Evolutionary conservation across 2,113 vertebrate genomes (phyloP).

Genomic region (Puntigrus tetrazona): DNA sequence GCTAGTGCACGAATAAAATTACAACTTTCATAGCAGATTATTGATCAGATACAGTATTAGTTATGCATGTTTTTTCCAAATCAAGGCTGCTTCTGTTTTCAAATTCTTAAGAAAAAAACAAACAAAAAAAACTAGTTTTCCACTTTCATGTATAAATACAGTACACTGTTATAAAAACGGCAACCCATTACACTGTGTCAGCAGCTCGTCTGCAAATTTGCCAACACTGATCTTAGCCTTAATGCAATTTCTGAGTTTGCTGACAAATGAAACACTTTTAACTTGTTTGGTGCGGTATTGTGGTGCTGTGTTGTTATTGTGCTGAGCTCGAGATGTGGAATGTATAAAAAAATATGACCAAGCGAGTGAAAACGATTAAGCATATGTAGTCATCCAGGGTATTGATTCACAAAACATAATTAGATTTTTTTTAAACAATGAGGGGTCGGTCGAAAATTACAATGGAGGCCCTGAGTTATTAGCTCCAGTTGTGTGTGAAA

Average conservation of each 20-base stretch:
- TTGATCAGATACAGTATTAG: neutral
- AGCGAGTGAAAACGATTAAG: neutral
- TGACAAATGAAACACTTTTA: neutral
- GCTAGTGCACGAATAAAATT: too few species aligned
- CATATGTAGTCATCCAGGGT: neutral
- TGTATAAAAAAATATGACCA: neutral
- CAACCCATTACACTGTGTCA: neutral
- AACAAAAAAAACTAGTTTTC: neutral
- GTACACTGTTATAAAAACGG: neutral
- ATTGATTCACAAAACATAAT: neutral
- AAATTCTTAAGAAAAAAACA: too few species aligned
- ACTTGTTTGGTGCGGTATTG: neutral
- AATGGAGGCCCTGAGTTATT: neutral
- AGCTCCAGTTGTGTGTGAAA: slow-evolving; percentile 20
- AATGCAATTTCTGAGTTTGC: neutral
- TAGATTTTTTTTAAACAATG: neutral
- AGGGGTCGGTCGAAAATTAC: neutral
- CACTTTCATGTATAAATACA: neutral
- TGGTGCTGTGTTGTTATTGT: neutral
- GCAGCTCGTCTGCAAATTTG: slow-evolving; percentile 10
- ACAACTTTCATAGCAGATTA: neutral
- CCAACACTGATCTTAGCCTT: neutral
- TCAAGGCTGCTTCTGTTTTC: too few species aligned
- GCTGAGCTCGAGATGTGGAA: neutral
- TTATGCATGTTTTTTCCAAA: neutral